phyloP scores from a whole-genome alignment of 1,140 invertebrate genomes.

The Cataglyphis hispanica region DNA sequence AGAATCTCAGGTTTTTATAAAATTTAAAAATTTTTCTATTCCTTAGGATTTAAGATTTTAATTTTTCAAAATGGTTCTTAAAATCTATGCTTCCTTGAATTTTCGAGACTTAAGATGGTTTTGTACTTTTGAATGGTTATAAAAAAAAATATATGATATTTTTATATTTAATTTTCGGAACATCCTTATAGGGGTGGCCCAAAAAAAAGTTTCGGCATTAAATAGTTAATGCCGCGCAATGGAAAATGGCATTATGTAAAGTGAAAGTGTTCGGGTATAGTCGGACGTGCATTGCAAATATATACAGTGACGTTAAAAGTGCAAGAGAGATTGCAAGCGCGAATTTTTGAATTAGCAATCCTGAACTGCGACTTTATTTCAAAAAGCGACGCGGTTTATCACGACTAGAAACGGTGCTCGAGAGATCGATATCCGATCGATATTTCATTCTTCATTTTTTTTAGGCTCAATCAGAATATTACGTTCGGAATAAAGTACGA shows the following conservation, averaged over 20 bases:
- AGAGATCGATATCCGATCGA: constrained; percentile 22
- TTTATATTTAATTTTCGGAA: too few species aligned
- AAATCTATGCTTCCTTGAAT: not conserved
- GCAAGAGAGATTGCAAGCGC: not conserved
- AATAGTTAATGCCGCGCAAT: constrained; percentile 4
- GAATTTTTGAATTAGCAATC: not conserved
- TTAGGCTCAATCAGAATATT: not conserved
- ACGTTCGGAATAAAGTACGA: not conserved
- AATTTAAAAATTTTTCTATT: not conserved
- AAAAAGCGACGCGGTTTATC: not conserved
- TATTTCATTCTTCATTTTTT: not conserved
- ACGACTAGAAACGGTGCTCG: not conserved
- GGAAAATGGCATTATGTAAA: constrained; percentile 66
- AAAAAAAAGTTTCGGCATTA: not conserved
- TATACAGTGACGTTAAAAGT: constrained; percentile 25
- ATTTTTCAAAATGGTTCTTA: not conserved
- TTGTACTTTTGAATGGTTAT: not conserved
- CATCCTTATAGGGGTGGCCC: too few species aligned
- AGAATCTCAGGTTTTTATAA: not conserved
- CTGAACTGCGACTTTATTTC: not conserved
- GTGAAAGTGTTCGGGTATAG: constrained; percentile 69
- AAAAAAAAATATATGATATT: not conserved
- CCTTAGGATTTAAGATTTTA: not conserved
- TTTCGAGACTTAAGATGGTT: not conserved
- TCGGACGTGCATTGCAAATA: constrained; percentile 60